phyloP scores from a whole-genome alignment of 37 sponge, comb jelly and placozoan genomes.

The Dysidea cf. avara region DNA sequence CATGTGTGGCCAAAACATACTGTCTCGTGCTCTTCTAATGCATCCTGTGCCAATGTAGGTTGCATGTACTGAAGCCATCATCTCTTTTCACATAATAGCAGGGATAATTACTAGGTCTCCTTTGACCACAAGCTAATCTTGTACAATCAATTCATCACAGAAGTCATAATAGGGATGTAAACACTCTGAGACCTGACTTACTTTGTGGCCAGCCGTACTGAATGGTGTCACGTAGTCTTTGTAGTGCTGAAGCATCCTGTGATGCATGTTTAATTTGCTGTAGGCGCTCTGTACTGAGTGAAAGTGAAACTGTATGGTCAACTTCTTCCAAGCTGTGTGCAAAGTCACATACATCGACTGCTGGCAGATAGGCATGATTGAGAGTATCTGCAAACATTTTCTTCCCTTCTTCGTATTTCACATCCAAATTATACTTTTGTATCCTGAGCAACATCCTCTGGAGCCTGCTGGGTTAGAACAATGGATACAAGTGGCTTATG shows the following conservation, averaged over 20 bases:
- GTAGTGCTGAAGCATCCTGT: constrained; percentile 14
- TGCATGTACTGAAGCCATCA: background rate
- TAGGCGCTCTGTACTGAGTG: constrained; percentile 8
- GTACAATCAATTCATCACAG: too few species aligned
- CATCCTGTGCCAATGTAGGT: constrained; percentile 20
- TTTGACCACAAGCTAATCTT: too few species aligned
- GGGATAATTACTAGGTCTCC: background rate
- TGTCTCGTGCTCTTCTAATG: constrained; percentile 17
- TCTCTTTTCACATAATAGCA: background rate
- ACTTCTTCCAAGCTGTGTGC: background rate
- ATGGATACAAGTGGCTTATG: constrained; percentile 42
- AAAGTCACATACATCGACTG: constrained; percentile 11
- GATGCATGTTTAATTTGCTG: constrained; percentile 14
- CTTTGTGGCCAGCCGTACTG: constrained; percentile 29
- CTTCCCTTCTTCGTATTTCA: constrained; percentile 30
- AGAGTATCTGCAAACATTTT: constrained; percentile 47
- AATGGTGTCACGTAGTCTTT: constrained; percentile 3
- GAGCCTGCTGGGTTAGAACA: constrained; percentile 24
- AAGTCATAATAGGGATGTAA: constrained; percentile 24
- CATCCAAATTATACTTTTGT: constrained; percentile 40
- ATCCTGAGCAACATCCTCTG: constrained; percentile 42
- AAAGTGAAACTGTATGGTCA: constrained; percentile 19
- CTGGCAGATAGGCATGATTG: constrained; percentile 23
- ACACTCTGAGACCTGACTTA: constrained; percentile 17
- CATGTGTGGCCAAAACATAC: constrained; percentile 41